These are phyloP conservation scores for Herpailurus yagouaroundi DNA, from an alignment of 2,113 vertebrate genomes.

Conservation along the genomic window DNA sequence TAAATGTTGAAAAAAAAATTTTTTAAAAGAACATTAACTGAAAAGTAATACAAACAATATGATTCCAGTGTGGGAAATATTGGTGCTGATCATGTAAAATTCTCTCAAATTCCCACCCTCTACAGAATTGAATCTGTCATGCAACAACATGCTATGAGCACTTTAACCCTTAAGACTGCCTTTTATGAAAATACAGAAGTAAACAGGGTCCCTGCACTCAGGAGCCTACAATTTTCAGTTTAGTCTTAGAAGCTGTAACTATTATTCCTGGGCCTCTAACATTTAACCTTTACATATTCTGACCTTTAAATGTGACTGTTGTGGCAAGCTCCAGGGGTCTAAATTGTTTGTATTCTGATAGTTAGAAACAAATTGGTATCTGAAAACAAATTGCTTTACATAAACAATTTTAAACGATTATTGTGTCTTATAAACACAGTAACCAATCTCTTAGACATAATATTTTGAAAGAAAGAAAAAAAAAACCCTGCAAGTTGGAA, in stretches of 20 bases:
- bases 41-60: neutral
- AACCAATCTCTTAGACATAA: neutral
- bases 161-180: neutral
- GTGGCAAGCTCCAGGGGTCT: neutral
- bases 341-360: constrained; percentile 7
- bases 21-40: neutral
- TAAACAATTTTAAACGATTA: constrained; percentile 19
- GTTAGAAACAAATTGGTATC: neutral
- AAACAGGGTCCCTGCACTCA: neutral
- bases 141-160: neutral
- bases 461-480: constrained; percentile 49
- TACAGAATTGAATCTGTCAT: neutral
- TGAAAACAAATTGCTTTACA: constrained; percentile 20
- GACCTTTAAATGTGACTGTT: constrained; percentile 15
- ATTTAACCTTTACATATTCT: constrained; percentile 42
- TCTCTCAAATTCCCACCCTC: neutral
- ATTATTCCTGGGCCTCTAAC: neutral
- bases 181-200: neutral
- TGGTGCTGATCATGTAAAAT: neutral
- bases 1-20: too few species aligned
- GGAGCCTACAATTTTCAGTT: neutral
- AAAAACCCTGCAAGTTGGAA: neutral
- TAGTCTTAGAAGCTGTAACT: neutral
- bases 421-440: neutral
- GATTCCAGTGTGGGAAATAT: neutral